Conservation (phyloP, 2,113 vertebrate genomes). For the Pluvianellus socialis region DNA sequence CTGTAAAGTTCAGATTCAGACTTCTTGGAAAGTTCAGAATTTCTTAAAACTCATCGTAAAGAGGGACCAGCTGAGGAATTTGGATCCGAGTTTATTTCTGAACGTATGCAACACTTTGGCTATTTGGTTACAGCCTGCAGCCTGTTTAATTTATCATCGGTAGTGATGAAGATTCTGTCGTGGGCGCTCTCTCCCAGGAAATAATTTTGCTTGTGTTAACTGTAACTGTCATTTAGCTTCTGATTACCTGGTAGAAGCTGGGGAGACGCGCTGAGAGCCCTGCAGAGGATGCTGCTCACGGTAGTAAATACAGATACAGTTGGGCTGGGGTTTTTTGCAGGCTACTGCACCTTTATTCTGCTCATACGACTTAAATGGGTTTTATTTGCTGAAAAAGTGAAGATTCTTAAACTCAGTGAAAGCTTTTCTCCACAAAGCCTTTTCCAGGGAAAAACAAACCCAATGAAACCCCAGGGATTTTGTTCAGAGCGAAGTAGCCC, state of each 20-base stretch:
- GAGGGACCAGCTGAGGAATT: not conserved
- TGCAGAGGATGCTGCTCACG: not conserved
- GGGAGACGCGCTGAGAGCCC: not conserved
- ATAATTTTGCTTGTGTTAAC: not conserved
- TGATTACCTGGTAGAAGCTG: not conserved
- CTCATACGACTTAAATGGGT: not conserved
- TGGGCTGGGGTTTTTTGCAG: not conserved
- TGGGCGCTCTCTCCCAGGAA: not conserved
- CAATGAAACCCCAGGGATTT: not conserved
- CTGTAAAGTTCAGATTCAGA: not conserved
- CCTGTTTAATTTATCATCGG: not conserved
- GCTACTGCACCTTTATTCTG: fast-evolving
- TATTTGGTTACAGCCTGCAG: not conserved
- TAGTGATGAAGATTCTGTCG: not conserved
- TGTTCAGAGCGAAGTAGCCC: not conserved
- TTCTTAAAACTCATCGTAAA: not conserved
- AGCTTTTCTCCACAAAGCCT: not conserved
- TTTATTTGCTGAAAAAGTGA: not conserved
- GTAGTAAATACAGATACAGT: not conserved
- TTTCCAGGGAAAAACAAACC: not conserved
- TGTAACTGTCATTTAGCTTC: not conserved
- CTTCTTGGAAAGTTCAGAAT: not conserved
- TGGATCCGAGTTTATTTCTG: not conserved
- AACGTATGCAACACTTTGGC: not conserved
- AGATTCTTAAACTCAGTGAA: not conserved